These are phyloP conservation scores for Acipenser ruthenus DNA, from an alignment of 2,797 vertebrate species.

Conservation along the genomic window DNA sequence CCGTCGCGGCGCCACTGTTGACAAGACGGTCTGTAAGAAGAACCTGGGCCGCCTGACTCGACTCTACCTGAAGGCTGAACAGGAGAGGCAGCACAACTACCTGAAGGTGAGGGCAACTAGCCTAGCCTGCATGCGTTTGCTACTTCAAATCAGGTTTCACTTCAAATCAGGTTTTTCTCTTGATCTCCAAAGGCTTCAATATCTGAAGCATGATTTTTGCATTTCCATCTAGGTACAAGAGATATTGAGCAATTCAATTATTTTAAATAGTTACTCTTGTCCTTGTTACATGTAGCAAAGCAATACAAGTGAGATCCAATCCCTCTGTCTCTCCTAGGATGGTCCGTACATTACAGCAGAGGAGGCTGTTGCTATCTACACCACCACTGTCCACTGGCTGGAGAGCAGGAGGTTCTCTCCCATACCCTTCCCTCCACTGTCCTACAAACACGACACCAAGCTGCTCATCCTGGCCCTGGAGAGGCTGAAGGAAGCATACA, in stretches of 20 bases:
- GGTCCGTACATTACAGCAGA: slow-evolving; percentile 98
- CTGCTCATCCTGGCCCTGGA: slow-evolving; percentile 93
- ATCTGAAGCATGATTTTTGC: no score
- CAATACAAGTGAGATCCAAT: not conserved
- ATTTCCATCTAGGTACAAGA: no score
- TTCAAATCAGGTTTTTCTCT: no score
- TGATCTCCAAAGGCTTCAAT: no score
- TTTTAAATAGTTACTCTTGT: not conserved
- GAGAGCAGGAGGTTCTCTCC: slow-evolving; percentile 96
- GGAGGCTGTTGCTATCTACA: slow-evolving; percentile 96
- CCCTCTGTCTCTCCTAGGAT: slow-evolving; percentile 58
- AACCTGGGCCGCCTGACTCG: slow-evolving; percentile 92
- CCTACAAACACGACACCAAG: slow-evolving; percentile 98
- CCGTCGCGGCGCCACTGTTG: slow-evolving; percentile 91
- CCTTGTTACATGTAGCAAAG: no score
- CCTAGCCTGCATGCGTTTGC: no score
- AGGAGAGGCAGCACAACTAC: slow-evolving; percentile 98
- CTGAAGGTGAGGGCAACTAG: slow-evolving; percentile 67
- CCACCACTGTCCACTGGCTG: slow-evolving; percentile 80
- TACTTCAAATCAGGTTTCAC: no score
- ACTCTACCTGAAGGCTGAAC: slow-evolving; percentile 94
- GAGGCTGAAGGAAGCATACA: slow-evolving; percentile 97
- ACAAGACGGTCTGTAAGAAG: slow-evolving; percentile 98
- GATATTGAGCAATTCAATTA: not conserved
- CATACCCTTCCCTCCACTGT: slow-evolving; percentile 92